Evolutionary conservation across 2,797 vertebrate genomes (phyloP).

Genomic region (Heterohyrax brucei): DNA sequence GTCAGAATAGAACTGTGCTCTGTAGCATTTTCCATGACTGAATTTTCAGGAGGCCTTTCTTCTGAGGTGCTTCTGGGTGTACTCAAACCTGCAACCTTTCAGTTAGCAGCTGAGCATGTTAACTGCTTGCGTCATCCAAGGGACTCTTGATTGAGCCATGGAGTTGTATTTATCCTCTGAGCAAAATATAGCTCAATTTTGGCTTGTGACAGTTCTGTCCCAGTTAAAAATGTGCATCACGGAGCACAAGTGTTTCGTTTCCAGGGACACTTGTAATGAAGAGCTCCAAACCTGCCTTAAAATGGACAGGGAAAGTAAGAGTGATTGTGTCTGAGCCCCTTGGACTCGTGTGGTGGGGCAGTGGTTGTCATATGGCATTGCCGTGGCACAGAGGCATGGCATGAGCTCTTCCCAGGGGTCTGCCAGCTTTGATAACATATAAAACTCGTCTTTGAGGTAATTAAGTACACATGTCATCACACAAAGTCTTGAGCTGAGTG

Average conservation of each 20-base stretch:
- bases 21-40: neutral
- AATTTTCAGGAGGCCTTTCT: neutral
- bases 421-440: slow-evolving; percentile 3
- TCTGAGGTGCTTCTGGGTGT: neutral
- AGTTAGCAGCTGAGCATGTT: neutral
- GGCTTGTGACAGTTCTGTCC: neutral
- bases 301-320: neutral
- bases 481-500: neutral
- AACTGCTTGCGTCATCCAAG: neutral
- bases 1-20: neutral
- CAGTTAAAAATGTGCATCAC: neutral
- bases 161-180: neutral
- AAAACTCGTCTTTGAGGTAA: neutral
- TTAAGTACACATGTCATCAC: neutral
- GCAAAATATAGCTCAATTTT: neutral
- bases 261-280: neutral
- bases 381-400: neutral
- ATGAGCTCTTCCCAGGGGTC: neutral
- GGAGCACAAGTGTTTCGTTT: neutral
- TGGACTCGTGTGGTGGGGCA: neutral
- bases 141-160: neutral
- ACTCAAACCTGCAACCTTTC: neutral
- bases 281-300: neutral
- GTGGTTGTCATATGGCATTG: neutral
- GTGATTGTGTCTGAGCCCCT: fast-evolving